These are phyloP conservation scores for Aldrovandia affinis DNA, from an alignment of 2,797 vertebrate genomes.

Conservation along the genomic window DNA sequence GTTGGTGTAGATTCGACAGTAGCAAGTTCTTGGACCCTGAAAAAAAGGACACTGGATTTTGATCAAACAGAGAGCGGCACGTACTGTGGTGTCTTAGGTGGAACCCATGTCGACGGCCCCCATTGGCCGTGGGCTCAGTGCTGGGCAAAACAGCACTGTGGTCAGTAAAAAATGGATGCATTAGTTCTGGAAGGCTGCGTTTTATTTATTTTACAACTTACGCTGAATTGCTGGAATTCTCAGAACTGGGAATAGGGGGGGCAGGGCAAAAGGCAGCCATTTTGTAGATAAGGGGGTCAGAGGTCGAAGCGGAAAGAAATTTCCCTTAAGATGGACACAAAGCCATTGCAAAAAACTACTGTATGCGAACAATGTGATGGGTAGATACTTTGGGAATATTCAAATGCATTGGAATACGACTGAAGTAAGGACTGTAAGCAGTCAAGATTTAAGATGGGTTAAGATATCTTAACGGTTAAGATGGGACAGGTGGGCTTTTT, in stretches of 20 bases:
- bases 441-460: too few species aligned
- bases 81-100: too few species aligned
- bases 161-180: too few species aligned
- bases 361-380: not conserved
- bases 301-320: not conserved
- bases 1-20: not conserved
- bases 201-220: not conserved
- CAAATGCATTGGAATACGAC: not conserved
- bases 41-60: not conserved
- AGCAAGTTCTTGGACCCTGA: not conserved
- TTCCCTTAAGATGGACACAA: not conserved
- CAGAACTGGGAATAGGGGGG: not conserved
- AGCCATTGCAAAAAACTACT: not conserved
- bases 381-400: too few species aligned
- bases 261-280: not conserved
- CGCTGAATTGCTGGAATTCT: not conserved
- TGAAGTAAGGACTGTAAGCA: not conserved
- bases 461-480: too few species aligned
- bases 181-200: too few species aligned
- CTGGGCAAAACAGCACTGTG: too few species aligned
- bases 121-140: too few species aligned
- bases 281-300: not conserved
- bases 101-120: too few species aligned
- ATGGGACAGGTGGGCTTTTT: not conserved
- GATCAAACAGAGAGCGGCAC: not conserved